These are phyloP conservation scores for Oryzias javanicus DNA, from an alignment of 2,113 vertebrate genomes.

Conservation along the genomic window DNA sequence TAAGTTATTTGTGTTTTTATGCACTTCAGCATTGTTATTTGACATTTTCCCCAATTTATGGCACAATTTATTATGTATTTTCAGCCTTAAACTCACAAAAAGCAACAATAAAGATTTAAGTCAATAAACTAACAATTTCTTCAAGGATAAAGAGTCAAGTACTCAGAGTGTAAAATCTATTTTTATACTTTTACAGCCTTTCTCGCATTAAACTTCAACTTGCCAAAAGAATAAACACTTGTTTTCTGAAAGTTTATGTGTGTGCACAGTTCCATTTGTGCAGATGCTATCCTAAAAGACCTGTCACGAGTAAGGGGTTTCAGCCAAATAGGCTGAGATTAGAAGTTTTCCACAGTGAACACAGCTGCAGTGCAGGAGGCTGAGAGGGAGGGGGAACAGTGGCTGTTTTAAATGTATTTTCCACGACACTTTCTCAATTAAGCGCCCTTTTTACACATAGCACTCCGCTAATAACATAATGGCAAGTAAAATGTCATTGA, in stretches of 20 bases:
- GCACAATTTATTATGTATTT: no score
- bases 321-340: constrained; percentile 57
- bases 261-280: constrained; percentile 14
- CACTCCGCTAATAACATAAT: constrained; percentile 81
- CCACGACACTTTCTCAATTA: constrained; percentile 77
- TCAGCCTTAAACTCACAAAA: background rate
- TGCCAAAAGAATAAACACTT: constrained; percentile 12
- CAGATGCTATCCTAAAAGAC: constrained; percentile 31
- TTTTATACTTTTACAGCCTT: background rate
- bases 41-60: background rate
- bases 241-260: constrained; percentile 11
- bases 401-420: constrained; percentile 75
- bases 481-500: constrained; percentile 80
- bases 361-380: constrained; percentile 50
- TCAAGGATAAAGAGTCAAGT: background rate
- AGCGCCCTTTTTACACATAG: constrained; percentile 72
- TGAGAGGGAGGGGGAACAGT: constrained; percentile 42
- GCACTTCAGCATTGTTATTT: background rate
- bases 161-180: background rate
- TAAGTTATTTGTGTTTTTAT: background rate
- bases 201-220: constrained; percentile 1
- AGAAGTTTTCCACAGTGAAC: constrained; percentile 52
- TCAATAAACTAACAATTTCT: background rate
- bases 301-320: constrained; percentile 58
- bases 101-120: background rate